Evolutionary conservation across 2,888 invertebrate genomes (phyloP).

Genomic region (Calliopum simillimum): DNA sequence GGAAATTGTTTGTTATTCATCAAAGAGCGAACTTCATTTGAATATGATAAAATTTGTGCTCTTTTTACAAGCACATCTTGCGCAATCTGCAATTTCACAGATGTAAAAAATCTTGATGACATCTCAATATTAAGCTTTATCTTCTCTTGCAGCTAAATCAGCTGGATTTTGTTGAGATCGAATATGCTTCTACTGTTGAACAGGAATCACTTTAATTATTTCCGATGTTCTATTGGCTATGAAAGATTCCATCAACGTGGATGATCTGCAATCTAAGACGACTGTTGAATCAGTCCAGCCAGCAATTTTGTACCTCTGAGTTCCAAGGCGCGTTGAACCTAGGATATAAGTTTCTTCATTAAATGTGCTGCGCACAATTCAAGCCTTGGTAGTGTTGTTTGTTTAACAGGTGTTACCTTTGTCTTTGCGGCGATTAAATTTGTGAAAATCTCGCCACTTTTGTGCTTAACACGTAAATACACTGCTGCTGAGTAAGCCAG

Average conservation of each 20-base stretch:
- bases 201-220: conserved; percentile 29
- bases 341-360: conserved; percentile 30
- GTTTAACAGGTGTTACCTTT: conserved; percentile 36
- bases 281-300: conserved; percentile 38
- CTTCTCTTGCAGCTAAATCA: conserved; percentile 40
- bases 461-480: conserved; percentile 13
- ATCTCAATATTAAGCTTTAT: not conserved
- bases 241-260: conserved; percentile 38
- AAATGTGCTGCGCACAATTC: conserved; percentile 41
- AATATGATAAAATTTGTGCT: conserved; percentile 28
- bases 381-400: conserved; percentile 34
- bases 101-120: conserved; percentile 20
- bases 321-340: conserved; percentile 10
- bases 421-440: conserved; percentile 35
- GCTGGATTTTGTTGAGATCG: conserved; percentile 35
- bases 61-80: conserved; percentile 29
- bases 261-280: conserved; percentile 37
- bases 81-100: conserved; percentile 27
- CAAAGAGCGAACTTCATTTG: conserved; percentile 29
- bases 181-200: conserved; percentile 34
- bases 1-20: conserved; percentile 25
- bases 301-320: conserved; percentile 21
- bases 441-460: conserved; percentile 2
- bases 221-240: conserved; percentile 37
- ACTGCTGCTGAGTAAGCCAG: conserved; percentile 38